Base-by-base conservation (phyloP, 92 coral and sea anemone species). In the Zoanthus solanderi region DNA sequence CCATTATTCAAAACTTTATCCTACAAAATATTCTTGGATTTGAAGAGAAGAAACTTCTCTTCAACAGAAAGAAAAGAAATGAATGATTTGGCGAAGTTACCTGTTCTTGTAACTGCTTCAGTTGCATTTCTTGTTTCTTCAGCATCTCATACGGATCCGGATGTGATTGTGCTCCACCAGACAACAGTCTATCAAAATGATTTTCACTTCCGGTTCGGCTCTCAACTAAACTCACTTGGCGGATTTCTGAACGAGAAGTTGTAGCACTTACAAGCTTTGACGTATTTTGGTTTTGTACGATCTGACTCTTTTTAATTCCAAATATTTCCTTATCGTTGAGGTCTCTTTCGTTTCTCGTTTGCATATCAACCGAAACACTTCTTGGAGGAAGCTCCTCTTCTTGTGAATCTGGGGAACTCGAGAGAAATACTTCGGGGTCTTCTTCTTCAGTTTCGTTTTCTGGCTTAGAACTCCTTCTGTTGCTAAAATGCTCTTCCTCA, bases 31-130 rank as follows among this genome's bases (percentile, higher is more conserved):
- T 23, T 23, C 0, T 34, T 34, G 42, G 3, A 34, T 34, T 34
- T 23, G 23, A 23, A 23, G 23, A 23, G 23, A 23, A 23, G 23
- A 23, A 3, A 34, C 42, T 3, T 34, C 2, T 50, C 4, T 50
- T 50, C 9, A 50, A 10, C 52, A 6, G 9, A 50, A 10, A 50
- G 54, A 50, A 10, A 50, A 50, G 5, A 7, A 50, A 50, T 50
- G 12, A 50, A 50, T 6, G 12, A 50, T 50, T 50, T 50, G 9
- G 12, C 3, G 9, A 50, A 6, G 54, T 45, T 84, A 91, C 96
- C 94, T 95, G 96, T 57, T 91, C 93, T 46, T 93, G 98, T 29
- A 95, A 87, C 31, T 89, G 90, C 29, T 89, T 76, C 31, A 95
- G 80, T 71, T 95, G 98, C 23, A 87, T 85, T 63, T 93, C 92